These are phyloP conservation scores for Lycia hirtaria DNA, from an alignment of 2,888 invertebrate species.

Conservation along the genomic window DNA sequence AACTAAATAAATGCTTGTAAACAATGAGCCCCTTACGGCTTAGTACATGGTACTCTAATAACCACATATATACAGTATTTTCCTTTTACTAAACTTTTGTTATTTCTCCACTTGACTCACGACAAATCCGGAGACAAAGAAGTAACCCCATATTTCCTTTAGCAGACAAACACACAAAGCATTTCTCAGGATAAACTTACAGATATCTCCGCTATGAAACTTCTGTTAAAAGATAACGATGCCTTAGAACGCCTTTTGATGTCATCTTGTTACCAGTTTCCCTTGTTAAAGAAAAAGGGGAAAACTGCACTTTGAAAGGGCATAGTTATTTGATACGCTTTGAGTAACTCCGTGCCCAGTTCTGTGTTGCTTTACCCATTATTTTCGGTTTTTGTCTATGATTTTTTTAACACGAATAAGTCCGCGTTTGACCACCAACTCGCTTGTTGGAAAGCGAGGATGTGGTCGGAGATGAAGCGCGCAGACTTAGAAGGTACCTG, in stretches of 20 bases:
- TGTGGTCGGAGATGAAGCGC: no score
- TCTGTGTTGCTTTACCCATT: slow-evolving; percentile 31
- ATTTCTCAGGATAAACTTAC: slow-evolving; percentile 39
- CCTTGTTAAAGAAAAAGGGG: slow-evolving; percentile 49
- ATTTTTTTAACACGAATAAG: no score
- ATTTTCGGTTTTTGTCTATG: slow-evolving; percentile 7
- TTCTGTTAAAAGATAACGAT: slow-evolving; percentile 58
- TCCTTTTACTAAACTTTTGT: neutral
- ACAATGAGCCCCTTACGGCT: no score
- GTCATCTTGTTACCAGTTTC: slow-evolving; percentile 54
- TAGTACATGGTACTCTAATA: no score
- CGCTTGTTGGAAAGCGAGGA: no score
- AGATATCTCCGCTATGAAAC: slow-evolving; percentile 47
- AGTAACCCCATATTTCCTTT: slow-evolving; percentile 4
- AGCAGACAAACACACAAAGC: slow-evolving; percentile 37
- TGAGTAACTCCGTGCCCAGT: slow-evolving; percentile 32
- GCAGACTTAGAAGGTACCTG: no score
- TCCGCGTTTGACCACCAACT: no score
- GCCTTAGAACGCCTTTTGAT: slow-evolving; percentile 50
- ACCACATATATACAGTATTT: no score
- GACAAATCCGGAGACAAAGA: slow-evolving; percentile 14
- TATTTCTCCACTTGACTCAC: neutral
- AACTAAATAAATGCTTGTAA: no score
- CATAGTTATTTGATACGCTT: slow-evolving; percentile 41
- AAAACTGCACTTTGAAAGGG: slow-evolving; percentile 30